Evolutionary conservation across 2,797 vertebrate species (phyloP).

Genomic region (Sebastes kiyomatsui): DNA sequence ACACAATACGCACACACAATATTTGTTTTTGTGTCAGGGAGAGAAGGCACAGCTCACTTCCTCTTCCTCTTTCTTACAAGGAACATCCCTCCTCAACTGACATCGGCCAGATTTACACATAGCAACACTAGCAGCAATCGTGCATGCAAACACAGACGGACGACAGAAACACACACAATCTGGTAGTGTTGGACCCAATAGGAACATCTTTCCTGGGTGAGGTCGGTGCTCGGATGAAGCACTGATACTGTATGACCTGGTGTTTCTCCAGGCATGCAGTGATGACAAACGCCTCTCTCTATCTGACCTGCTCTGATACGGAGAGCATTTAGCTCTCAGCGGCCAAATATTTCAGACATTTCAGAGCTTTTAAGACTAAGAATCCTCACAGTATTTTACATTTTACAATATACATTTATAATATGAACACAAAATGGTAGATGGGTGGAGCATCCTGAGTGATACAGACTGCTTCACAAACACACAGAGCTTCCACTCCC

Average conservation of each 20-base stretch:
- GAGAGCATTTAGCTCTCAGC: not conserved
- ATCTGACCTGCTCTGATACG: not conserved
- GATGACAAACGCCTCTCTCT: slow-evolving; percentile 35
- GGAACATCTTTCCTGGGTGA: slow-evolving; percentile 4
- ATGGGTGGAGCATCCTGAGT: not conserved
- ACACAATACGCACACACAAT: slow-evolving; percentile 11
- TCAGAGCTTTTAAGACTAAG: not conserved
- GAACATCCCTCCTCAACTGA: slow-evolving; percentile 8
- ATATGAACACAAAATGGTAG: not conserved
- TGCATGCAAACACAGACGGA: not conserved
- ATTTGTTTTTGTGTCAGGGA: slow-evolving; percentile 22
- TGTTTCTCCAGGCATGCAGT: slow-evolving; percentile 16
- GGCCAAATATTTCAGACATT: not conserved
- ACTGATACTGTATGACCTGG: not conserved
- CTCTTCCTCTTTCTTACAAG: slow-evolving; percentile 55
- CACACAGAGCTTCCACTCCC: not conserved
- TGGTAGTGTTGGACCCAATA: not conserved
- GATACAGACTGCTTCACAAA: not conserved
- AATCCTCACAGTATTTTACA: not conserved
- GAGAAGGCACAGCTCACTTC: slow-evolving; percentile 43
- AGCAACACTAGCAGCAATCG: not conserved
- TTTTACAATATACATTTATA: not conserved
- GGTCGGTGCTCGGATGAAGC: slow-evolving; percentile 9
- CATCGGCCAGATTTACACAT: slow-evolving; percentile 2
- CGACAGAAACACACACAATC: not conserved